Conservation (phyloP, 2,888 invertebrate species). For the Bombylius discolor region DNA sequence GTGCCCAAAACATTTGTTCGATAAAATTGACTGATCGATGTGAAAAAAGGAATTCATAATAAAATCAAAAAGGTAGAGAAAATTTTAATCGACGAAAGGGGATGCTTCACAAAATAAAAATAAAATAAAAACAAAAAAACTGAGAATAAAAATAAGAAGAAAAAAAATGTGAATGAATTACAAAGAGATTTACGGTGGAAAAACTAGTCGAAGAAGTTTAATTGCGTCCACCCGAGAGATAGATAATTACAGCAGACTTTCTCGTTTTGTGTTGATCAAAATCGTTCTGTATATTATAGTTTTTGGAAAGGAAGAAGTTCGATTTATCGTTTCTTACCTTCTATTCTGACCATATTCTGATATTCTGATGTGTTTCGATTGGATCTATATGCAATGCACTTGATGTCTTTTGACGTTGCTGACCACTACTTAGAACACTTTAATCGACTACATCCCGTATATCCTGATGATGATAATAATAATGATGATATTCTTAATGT, state of each 20-base stretch:
- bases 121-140: not conserved
- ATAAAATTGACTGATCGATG: constrained; percentile 10
- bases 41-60: not conserved
- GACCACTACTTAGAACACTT: not conserved
- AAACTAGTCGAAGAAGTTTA: constrained; percentile 20
- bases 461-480: no score
- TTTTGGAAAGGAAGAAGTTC: constrained; percentile 4
- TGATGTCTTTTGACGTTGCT: not conserved
- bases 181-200: constrained; percentile 15
- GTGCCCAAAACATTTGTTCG: constrained; percentile 6
- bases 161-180: not conserved
- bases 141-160: not conserved
- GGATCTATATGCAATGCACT: not conserved
- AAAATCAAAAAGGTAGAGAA: not conserved
- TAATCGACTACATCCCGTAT: not conserved
- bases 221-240: constrained; percentile 19
- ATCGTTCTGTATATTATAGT: not conserved
- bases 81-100: not conserved
- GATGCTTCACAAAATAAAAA: not conserved
- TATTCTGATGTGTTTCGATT: not conserved
- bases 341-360: not conserved
- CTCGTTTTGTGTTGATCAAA: constrained; percentile 15
- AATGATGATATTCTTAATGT: no score
- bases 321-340: not conserved
- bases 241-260: constrained; percentile 18